These are phyloP conservation scores for Apodemia zela DNA, from an alignment of 2,888 invertebrate genomes.

Conservation along the genomic window DNA sequence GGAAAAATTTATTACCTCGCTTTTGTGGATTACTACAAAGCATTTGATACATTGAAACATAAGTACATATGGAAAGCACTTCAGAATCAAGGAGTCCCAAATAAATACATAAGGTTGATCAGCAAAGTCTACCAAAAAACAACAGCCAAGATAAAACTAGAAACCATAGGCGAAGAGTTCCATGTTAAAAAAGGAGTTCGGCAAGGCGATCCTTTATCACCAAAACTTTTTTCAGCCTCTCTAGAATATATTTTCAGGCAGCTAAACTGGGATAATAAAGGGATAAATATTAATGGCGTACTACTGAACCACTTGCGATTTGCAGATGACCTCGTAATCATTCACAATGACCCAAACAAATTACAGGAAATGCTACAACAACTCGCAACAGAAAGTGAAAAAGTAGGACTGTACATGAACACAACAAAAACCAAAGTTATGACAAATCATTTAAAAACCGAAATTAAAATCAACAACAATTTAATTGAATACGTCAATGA, in stretches of 20 bases:
- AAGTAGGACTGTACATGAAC: background rate
- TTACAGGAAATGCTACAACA: background rate
- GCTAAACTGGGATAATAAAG: background rate
- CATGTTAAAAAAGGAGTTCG: background rate
- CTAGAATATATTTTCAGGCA: background rate
- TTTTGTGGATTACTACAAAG: background rate
- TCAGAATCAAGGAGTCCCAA: background rate
- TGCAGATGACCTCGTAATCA: background rate
- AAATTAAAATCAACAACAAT: background rate
- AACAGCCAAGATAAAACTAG: background rate
- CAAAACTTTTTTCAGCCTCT: background rate
- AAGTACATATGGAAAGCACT: background rate
- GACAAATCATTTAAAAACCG: background rate
- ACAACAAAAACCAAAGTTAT: background rate
- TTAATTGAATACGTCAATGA: background rate
- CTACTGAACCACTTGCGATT: background rate
- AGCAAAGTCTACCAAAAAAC: background rate
- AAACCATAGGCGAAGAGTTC: background rate
- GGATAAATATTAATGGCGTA: background rate
- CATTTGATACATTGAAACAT: background rate
- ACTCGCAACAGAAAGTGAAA: background rate
- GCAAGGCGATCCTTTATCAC: background rate
- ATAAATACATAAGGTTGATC: background rate
- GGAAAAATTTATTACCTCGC: background rate
- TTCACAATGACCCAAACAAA: background rate